Conservation (phyloP, 2,113 vertebrate genomes). For the Columbina picui region DNA sequence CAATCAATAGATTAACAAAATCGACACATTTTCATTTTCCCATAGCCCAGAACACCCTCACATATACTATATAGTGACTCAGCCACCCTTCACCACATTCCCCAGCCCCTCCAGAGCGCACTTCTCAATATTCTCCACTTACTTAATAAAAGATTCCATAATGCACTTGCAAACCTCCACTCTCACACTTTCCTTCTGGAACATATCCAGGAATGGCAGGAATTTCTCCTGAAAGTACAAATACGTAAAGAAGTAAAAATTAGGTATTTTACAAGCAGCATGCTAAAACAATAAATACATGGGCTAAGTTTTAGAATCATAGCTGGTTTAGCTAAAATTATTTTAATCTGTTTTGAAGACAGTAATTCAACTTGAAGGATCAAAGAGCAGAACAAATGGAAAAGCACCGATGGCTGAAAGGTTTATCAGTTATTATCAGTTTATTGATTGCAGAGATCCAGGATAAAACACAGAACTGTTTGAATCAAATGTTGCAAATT, state of each 20-base stretch:
- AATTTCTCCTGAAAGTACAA: slow-evolving; percentile 89
- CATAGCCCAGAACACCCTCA: not conserved
- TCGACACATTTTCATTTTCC: not conserved
- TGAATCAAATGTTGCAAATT: not conserved
- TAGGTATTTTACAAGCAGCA: not conserved
- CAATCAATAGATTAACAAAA: not conserved
- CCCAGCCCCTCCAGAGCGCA: not conserved
- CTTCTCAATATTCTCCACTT: slow-evolving; percentile 43
- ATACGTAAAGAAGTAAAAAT: not conserved
- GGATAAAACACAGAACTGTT: not conserved
- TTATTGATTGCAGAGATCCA: not conserved
- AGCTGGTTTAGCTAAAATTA: not conserved
- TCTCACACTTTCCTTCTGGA: slow-evolving; percentile 95
- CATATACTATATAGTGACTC: not conserved
- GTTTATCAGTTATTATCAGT: not conserved
- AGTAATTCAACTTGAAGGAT: not conserved
- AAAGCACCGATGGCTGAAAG: not conserved
- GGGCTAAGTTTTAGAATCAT: not conserved
- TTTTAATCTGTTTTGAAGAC: not conserved
- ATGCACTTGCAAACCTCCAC: slow-evolving; percentile 96
- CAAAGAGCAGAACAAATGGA: not conserved
- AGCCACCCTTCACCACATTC: not conserved
- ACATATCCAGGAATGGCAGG: slow-evolving; percentile 97
- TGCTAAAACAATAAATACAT: not conserved
- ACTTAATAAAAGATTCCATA: slow-evolving; percentile 98